A percentile compares a stretch with the other conserved stretches of the same genome.
phyloP scores from a whole-genome alignment of 2,797 vertebrate genomes.

The Falco berigora region DNA sequence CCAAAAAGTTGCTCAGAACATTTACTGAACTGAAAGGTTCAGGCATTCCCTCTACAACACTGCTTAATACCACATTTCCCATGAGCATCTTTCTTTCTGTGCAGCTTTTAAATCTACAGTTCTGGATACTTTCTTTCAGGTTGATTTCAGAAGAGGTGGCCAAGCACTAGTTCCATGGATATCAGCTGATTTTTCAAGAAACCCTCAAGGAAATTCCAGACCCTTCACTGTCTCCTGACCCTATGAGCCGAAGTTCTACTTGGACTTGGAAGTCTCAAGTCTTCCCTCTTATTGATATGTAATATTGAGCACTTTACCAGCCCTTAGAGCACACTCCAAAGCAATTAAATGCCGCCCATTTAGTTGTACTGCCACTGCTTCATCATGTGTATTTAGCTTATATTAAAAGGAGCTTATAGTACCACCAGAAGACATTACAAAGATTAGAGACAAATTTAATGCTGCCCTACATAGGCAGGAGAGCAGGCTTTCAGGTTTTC shows the following conservation, averaged over 20 bases:
- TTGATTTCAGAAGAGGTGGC: not conserved
- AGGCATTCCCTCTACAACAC: not conserved
- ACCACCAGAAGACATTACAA: not conserved
- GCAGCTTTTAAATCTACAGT: not conserved
- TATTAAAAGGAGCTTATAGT: not conserved
- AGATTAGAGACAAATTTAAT: not conserved
- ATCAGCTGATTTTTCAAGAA: not conserved
- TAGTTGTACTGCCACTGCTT: not conserved
- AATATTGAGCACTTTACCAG: not conserved
- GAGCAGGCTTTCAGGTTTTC: not conserved
- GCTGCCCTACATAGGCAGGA: not conserved
- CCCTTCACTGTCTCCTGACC: not conserved
- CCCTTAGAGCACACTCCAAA: rapidly evolving
- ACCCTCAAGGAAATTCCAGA: not conserved
- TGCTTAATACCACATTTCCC: not conserved
- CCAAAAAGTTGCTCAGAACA: not conserved
- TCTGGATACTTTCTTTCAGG: not conserved
- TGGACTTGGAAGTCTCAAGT: not conserved
- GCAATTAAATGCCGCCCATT: not conserved
- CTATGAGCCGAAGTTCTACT: not conserved
- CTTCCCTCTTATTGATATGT: not conserved
- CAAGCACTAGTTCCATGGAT: not conserved
- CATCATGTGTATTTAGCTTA: not conserved
- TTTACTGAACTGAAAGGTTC: not conserved
- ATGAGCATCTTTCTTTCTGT: not conserved